Conservation (phyloP, 2,888 invertebrate species). For the Agelastica alni region DNA sequence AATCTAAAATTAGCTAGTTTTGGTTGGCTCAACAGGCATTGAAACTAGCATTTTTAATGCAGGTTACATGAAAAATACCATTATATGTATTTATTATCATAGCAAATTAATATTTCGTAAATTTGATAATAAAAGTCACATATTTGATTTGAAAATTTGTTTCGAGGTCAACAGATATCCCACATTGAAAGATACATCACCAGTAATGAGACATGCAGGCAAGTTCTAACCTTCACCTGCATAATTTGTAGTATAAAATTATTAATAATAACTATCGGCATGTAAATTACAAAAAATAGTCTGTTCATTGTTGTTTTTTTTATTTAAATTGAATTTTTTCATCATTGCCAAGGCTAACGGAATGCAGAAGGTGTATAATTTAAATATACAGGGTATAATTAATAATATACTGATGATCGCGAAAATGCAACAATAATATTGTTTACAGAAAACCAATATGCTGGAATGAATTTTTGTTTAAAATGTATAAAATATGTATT, state of each 20-base stretch:
- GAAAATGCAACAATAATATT: too few relatives aligned
- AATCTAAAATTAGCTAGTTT: too few relatives aligned
- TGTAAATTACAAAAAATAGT: background rate
- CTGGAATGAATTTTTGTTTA: too few relatives aligned
- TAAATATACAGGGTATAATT: background rate
- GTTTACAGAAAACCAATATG: too few relatives aligned
- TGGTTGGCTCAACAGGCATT: too few relatives aligned
- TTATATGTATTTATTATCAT: background rate
- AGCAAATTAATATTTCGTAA: background rate
- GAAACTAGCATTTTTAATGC: too few relatives aligned
- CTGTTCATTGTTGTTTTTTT: background rate
- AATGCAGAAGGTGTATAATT: background rate
- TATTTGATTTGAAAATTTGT: constrained; percentile 3
- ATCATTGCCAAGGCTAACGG: constrained; percentile 2
- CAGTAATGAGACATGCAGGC: constrained; percentile 7
- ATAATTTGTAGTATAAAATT: constrained; percentile 4
- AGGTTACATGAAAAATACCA: too few relatives aligned
- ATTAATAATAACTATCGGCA: background rate
- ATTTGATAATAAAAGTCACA: constrained; percentile 6
- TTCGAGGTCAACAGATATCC: constrained; percentile 8
- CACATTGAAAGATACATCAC: background rate
- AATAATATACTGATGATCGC: too few relatives aligned
- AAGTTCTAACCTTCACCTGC: constrained; percentile 12
- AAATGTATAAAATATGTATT: too few relatives aligned
- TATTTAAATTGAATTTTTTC: background rate